Base-by-base conservation (phyloP, 2,113 vertebrate species). In the Microtus oregoni region DNA sequence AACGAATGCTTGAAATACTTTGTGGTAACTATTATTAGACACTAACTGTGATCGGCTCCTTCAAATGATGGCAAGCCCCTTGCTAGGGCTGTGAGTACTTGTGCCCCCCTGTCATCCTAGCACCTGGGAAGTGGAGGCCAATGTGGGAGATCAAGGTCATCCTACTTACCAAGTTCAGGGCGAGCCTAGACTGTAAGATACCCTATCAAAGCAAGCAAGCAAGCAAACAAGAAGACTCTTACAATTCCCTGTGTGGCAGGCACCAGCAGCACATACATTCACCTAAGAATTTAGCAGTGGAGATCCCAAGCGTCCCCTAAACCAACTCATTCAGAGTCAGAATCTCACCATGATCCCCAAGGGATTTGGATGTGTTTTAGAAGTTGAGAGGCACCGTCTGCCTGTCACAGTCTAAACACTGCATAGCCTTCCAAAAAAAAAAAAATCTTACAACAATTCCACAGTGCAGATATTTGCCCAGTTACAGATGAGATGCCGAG, bases 1-100 rank as follows among this genome's bases (percentile, higher is more conserved):
- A 94, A 91, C 9, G 32, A 67, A n/a, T 67, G 72, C 28, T 26
- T 93, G 65, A 79, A 90, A 86, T 94, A 76, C 87, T 96, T 61
- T 13, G 3, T 22, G 44, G 76, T 61, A 15, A 67, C 17, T 35
- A n/a, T 72, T 85, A 86, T 61, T 73, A 77, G 89, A 10, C 22
- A 90, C 22, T 41, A 89, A 68, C 26, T 95, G 19, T 94, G 17
- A 14, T 68, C 70, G 63, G 22, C 24, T 73, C 73, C 96, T 92
- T 55, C n/a, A 95, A 70, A 91, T 83, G 26, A 20, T 61, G 72
- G 38, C 28, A 90, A 85, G 20, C 86, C 35, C 70, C 65, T 89
- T 61, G 26, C 28, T 72, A 38, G 30, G 20, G 2, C 35, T 72
- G 32, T 13, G 47, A 52, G 65, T 70, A 13, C 11, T 52, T 52